A percentile compares a stretch with the other conserved stretches of the same genome.
Conservation (phyloP, 1,140 invertebrate genomes). For the Nasonia vitripennis region DNA sequence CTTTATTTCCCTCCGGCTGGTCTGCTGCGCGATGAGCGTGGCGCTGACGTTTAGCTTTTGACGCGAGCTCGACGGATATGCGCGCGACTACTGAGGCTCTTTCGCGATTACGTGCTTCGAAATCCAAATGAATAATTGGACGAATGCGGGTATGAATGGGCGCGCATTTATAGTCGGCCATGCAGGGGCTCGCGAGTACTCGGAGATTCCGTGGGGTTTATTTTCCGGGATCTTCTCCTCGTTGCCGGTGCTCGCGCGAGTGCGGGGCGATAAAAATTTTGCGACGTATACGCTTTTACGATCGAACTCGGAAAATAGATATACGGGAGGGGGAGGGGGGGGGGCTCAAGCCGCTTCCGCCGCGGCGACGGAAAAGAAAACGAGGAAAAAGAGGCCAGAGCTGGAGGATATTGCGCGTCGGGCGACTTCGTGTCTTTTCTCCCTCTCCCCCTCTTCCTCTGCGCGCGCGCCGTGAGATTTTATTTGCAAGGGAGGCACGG, state of each 20-base stretch:
- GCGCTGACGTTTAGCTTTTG: neutral
- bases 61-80: too few relatives aligned
- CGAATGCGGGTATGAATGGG: too few relatives aligned
- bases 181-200: neutral
- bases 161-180: too few relatives aligned
- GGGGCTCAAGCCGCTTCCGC: neutral
- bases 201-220: neutral
- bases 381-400: neutral
- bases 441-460: too few relatives aligned
- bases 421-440: neutral
- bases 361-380: neutral
- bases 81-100: too few relatives aligned
- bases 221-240: neutral
- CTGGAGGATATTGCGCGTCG: neutral
- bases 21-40: neutral
- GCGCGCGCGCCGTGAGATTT: neutral
- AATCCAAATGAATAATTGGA: too few relatives aligned
- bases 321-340: neutral
- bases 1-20: neutral
- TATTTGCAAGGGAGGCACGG: neutral
- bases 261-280: conserved; percentile 2
- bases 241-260: neutral
- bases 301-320: conserved; percentile 16
- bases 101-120: too few relatives aligned
- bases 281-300: conserved; percentile 26